A percentile compares a stretch with the other conserved stretches of the same genome.
phyloP scores from a whole-genome alignment of 2,888 invertebrate species.

The Drosophila ezoana region DNA sequence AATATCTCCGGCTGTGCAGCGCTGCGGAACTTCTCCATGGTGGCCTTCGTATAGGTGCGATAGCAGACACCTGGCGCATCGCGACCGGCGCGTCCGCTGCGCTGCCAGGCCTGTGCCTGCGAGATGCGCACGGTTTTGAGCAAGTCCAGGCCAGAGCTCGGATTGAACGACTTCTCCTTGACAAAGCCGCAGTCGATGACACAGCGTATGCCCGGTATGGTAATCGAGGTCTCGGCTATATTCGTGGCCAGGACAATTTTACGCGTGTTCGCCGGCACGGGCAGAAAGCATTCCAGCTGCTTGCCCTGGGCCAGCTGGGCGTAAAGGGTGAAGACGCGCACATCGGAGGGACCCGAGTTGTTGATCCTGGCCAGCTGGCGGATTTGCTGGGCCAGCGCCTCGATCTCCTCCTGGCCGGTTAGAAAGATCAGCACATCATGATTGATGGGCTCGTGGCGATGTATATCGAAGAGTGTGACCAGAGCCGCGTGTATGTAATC shows the following conservation, averaged over 20 bases:
- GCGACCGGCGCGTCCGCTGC: slow-evolving; percentile 96
- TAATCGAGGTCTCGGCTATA: slow-evolving; percentile 98
- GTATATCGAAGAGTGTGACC: slow-evolving; percentile 95
- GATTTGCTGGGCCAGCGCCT: slow-evolving; percentile 91
- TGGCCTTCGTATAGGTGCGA: slow-evolving; percentile 92
- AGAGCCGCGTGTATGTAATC: slow-evolving; percentile 94
- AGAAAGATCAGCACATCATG: slow-evolving; percentile 96
- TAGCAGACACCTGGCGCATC: slow-evolving; percentile 94
- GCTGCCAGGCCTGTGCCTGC: slow-evolving; percentile 96
- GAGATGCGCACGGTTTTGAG: slow-evolving; percentile 93
- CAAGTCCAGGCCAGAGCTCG: slow-evolving; percentile 92
- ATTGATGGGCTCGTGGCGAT: slow-evolving; percentile 91
- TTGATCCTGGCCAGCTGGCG: slow-evolving; percentile 88
- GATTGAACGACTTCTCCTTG: slow-evolving; percentile 94
- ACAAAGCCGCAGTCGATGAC: slow-evolving; percentile 97
- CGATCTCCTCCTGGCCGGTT: slow-evolving; percentile 99
- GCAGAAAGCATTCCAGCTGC: slow-evolving; percentile 94
- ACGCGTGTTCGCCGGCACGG: slow-evolving; percentile 89
- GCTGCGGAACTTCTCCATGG: slow-evolving; percentile 89
- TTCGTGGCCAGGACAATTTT: slow-evolving; percentile 98
- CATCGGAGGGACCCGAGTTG: slow-evolving; percentile 86
- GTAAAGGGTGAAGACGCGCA: slow-evolving; percentile 94
- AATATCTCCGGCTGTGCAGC: slow-evolving; percentile 95
- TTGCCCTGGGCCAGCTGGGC: slow-evolving; percentile 94
- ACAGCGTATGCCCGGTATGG: slow-evolving; percentile 95